Evolutionary conservation across 92 coral and sea anemone species (phyloP).

Genomic region (Bergia puertoricense): DNA sequence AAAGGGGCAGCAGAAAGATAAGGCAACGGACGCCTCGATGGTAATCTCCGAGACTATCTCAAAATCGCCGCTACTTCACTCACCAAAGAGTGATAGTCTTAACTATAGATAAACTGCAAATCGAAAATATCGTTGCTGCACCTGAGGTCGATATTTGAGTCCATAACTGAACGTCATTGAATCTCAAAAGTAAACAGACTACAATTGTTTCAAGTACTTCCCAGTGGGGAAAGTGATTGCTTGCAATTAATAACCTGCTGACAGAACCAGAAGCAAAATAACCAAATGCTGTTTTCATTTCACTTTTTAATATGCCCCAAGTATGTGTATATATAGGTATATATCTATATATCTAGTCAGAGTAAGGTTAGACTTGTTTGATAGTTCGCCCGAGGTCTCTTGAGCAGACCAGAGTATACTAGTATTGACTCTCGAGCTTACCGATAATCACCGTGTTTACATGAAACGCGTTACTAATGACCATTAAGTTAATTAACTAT

Average conservation of each 20-base stretch:
- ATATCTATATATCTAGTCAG: constrained; percentile 17
- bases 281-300: constrained; percentile 15
- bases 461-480: constrained; percentile 28
- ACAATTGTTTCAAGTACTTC: constrained; percentile 40
- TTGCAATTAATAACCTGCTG: constrained; percentile 16
- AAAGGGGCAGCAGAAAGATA: constrained; percentile 26
- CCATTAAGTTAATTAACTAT: constrained; percentile 66
- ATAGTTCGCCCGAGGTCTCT: constrained; percentile 15
- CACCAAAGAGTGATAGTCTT: constrained; percentile 1
- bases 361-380: not conserved
- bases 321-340: constrained; percentile 22
- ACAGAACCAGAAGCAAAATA: constrained; percentile 21
- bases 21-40: constrained; percentile 32
- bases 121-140: constrained; percentile 1
- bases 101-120: constrained; percentile 6
- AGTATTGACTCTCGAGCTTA: not conserved
- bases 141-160: constrained; percentile 26
- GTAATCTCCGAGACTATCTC: constrained; percentile 22
- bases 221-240: constrained; percentile 8
- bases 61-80: constrained; percentile 19
- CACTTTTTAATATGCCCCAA: constrained; percentile 32
- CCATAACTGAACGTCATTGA: constrained; percentile 22
- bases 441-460: constrained; percentile 32
- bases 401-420: not conserved
- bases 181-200: constrained; percentile 37